Conservation (phyloP, 1,140 invertebrate species). For the Drosophila jambulina region DNA sequence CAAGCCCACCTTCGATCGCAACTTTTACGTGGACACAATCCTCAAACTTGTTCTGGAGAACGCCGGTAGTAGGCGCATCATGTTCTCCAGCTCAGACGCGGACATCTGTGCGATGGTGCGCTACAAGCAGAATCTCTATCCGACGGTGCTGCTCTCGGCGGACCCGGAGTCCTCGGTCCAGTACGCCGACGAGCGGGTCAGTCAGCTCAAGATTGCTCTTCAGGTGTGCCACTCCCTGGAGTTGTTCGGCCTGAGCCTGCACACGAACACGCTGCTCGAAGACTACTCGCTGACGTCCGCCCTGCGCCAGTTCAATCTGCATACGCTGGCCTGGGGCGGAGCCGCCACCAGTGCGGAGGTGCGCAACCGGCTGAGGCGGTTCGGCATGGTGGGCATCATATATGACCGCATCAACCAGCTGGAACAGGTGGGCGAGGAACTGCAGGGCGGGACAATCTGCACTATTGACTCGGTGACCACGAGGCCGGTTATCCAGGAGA, state of each 20-base stretch:
- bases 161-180: conserved; percentile 90
- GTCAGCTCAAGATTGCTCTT: conserved; percentile 90
- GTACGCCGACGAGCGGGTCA: conserved; percentile 93
- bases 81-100: conserved; percentile 97
- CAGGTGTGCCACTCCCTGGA: conserved; percentile 91
- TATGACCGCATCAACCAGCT: conserved; percentile 62
- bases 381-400: conserved; percentile 47
- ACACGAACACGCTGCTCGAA: conserved; percentile 93
- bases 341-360: not conserved
- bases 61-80: conserved; percentile 91
- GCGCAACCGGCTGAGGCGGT: conserved; percentile 11
- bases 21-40: conserved; percentile 92
- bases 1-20: conserved; percentile 91
- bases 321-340: conserved; percentile 26
- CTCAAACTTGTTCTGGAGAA: conserved; percentile 91
- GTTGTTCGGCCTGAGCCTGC: conserved; percentile 93
- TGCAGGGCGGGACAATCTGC: conserved; percentile 43
- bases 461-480: conserved; percentile 48
- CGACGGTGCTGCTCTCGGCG: conserved; percentile 94
- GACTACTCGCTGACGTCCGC: conserved; percentile 88
- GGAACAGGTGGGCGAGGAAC: conserved; percentile 41
- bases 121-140: conserved; percentile 97
- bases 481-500: conserved; percentile 4
- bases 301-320: conserved; percentile 24
- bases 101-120: conserved; percentile 96